Evolutionary conservation across 2,113 vertebrate species (phyloP), one percentile per base, ranked within the genome.

Genomic region (Pelobates fuscus): DNA sequence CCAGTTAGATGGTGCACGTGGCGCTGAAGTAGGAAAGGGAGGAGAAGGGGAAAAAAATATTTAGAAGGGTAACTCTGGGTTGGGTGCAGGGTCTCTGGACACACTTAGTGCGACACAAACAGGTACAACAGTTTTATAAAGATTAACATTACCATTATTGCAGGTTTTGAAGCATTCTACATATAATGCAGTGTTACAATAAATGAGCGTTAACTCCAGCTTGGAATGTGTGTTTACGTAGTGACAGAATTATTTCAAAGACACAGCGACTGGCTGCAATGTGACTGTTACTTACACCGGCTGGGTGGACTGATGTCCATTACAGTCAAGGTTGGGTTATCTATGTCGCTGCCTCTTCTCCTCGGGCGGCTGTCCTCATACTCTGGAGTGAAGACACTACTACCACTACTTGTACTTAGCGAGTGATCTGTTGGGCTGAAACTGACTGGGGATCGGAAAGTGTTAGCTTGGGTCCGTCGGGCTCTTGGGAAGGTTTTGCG

Each of bases 291-390:
- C 95, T 95, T 82, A 99, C 97, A 99, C 85, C 97, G 96, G 81
- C 97, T 98, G 58, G 97, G 96, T 0, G 96, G 97, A 79, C 96
- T 99, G 86, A 99, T 96, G 84, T 99, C 97, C 95, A 98, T 97
- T 63, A 98, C 96, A 0, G 95, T 95, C 79, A 98, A 74, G 30
- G 94, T 96, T 0, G 95, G 91, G 73, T 91, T 94, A 78, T 99
- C 97, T 25, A 98, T 98, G 84, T 99, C 97, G 23, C 96, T 98
- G 46, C 96, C 95, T 26, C 94, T 86, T 21, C 97, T 91, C 76
- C 90, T 81, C 84, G 89, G 86, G 0, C 95, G 88, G 10, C 85
- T 94, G 5, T 99, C 97, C 4, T 98, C 97, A 4, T 94, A 91
- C 37, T 98, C 97, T 0, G 95, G 95, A 0, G 95, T 97, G 58